These are phyloP conservation scores for Phalacrocorax carbo DNA, from an alignment of 2,113 vertebrate species.

Conservation along the genomic window DNA sequence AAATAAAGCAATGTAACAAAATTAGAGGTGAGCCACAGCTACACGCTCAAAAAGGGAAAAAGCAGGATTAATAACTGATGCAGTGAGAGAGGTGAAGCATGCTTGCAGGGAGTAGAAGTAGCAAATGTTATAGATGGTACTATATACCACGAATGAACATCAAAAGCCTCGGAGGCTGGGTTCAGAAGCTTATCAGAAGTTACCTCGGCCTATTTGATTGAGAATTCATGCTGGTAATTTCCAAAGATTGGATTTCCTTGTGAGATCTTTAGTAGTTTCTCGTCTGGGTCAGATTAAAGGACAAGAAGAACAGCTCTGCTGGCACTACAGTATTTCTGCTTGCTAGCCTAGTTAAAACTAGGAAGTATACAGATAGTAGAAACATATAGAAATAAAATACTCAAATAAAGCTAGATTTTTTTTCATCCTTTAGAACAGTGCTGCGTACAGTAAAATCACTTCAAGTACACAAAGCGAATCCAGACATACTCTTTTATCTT, in stretches of 20 bases:
- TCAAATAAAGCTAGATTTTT: neutral
- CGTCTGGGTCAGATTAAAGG: conserved; percentile 42
- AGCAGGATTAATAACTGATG: conserved; percentile 37
- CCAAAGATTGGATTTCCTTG: conserved; percentile 58
- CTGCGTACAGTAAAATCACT: neutral
- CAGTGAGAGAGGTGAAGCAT: conserved; percentile 19
- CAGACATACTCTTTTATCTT: neutral
- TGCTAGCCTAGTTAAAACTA: conserved; percentile 24
- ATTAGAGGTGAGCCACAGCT: conserved; percentile 9
- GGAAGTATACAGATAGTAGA: conserved; percentile 1
- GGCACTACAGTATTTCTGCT: conserved; percentile 16
- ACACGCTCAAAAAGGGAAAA: neutral
- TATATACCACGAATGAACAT: conserved; percentile 14
- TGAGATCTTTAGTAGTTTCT: conserved; percentile 50
- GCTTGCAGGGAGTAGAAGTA: conserved; percentile 29
- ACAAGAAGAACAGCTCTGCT: conserved; percentile 38
- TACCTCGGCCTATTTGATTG: conserved; percentile 43
- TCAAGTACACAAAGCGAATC: neutral
- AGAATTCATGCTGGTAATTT: conserved; percentile 62
- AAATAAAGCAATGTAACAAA: conserved; percentile 20
- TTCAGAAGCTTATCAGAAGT: conserved; percentile 60
- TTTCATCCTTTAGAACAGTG: neutral
- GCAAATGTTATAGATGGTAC: conserved; percentile 35
- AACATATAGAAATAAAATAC: conserved; percentile 4
- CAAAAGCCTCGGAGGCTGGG: conserved; percentile 18